These are phyloP conservation scores for Drepana arcuata DNA, from an alignment of 1,140 invertebrate species.

Conservation along the genomic window DNA sequence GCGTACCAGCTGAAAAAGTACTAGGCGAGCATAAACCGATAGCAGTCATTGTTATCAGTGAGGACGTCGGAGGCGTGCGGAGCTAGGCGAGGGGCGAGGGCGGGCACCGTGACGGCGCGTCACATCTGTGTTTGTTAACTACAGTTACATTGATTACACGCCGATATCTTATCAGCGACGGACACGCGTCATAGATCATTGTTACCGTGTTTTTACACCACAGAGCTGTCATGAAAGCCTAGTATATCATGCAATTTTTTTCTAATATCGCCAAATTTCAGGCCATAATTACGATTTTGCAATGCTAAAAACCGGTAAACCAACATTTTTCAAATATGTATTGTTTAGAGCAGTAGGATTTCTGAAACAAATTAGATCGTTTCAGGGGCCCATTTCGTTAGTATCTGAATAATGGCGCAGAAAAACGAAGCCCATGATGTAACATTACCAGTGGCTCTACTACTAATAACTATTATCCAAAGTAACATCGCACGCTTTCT, in stretches of 20 bases:
- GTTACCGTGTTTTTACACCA: slow-evolving; percentile 5
- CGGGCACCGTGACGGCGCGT: slow-evolving; percentile 25
- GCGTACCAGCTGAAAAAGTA: slow-evolving; percentile 40
- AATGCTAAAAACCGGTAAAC: too few relatives aligned
- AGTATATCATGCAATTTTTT: slow-evolving; percentile 17
- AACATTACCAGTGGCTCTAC: too few relatives aligned
- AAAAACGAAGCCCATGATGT: too few relatives aligned
- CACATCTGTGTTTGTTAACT: slow-evolving; percentile 26
- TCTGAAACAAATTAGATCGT: too few relatives aligned
- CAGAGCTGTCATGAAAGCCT: slow-evolving; percentile 18
- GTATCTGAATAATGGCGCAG: too few relatives aligned
- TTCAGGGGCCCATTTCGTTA: too few relatives aligned
- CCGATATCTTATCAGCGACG: slow-evolving; percentile 38
- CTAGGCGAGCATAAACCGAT: slow-evolving; percentile 40
- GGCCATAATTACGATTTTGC: neutral
- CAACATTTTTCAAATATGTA: too few relatives aligned
- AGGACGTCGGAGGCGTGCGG: slow-evolving; percentile 9
- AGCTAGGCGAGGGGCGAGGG: slow-evolving; percentile 8
- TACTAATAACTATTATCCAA: too few relatives aligned
- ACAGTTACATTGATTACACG: slow-evolving; percentile 22
- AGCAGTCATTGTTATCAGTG: slow-evolving; percentile 39
- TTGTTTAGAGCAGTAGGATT: too few relatives aligned
- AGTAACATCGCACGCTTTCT: too few relatives aligned
- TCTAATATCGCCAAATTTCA: slow-evolving; percentile 10
- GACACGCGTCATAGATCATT: slow-evolving; percentile 12